A percentile compares a stretch with the other conserved stretches of the same genome.
Evolutionary conservation across 2,113 vertebrate genomes (phyloP).

Genomic region (Parus major): DNA sequence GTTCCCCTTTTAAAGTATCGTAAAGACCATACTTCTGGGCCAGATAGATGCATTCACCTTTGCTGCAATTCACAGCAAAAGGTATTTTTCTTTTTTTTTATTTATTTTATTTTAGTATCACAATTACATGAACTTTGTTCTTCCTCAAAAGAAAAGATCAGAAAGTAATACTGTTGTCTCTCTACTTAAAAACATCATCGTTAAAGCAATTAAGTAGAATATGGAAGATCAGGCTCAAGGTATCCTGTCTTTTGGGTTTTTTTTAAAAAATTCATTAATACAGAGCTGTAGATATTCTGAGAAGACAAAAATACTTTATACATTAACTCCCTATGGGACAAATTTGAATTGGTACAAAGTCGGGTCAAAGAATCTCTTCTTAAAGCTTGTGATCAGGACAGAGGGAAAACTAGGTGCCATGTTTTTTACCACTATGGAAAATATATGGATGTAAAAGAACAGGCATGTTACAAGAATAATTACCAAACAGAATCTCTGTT

Average conservation of each 20-base stretch:
- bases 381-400: background rate
- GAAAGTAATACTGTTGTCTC: background rate
- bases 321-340: background rate
- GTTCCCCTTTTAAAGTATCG: background rate
- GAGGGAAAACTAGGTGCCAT: background rate
- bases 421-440: background rate
- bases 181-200: background rate
- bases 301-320: background rate
- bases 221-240: background rate
- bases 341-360: background rate
- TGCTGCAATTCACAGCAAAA: background rate
- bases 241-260: background rate
- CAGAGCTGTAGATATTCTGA: background rate
- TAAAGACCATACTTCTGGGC: background rate
- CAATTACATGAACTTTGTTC: background rate
- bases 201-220: background rate
- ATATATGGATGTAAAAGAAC: fast-evolving
- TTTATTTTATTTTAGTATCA: background rate
- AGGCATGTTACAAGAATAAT: background rate
- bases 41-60: background rate
- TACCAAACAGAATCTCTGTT: background rate
- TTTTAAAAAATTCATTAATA: background rate
- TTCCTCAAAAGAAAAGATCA: background rate
- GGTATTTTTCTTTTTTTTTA: background rate
- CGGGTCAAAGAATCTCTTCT: background rate